phyloP scores from a whole-genome alignment of 2,888 invertebrate genomes.

The Callosobruchus maculatus region DNA sequence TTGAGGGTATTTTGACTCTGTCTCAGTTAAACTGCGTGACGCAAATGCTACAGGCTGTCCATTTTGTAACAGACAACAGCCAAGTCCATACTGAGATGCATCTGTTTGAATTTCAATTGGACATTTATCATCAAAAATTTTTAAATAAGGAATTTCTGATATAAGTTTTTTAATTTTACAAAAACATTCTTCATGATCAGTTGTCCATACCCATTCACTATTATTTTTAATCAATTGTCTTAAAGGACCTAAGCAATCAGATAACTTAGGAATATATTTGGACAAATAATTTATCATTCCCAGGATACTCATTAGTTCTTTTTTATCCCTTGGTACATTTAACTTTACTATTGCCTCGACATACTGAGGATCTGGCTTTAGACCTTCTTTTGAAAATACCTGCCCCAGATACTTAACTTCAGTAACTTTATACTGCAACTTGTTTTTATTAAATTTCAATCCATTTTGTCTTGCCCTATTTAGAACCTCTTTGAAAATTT shows the following conservation, averaged over 20 bases:
- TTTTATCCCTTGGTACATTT: not conserved
- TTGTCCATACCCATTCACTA: no score
- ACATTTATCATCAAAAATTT: no score
- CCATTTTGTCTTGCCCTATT: not conserved
- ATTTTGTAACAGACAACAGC: not conserved
- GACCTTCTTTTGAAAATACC: not conserved
- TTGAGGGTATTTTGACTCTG: no score
- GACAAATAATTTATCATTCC: not conserved
- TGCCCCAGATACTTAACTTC: slow-evolving; percentile 1
- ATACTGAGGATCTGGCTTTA: not conserved
- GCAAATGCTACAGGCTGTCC: not conserved
- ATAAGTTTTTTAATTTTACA: no score
- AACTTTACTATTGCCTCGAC: not conserved
- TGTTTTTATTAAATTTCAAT: slow-evolving; percentile 1
- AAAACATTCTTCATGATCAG: no score
- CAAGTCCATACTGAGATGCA: not conserved
- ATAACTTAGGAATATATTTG: not conserved
- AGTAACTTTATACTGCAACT: not conserved
- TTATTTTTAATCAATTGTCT: no score
- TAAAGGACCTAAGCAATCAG: not conserved
- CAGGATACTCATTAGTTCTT: not conserved
- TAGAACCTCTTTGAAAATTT: no score
- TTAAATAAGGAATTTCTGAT: no score
- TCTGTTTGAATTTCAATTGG: not conserved
- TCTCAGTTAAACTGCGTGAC: not conserved